Evolutionary conservation across 2,797 vertebrate genomes (phyloP).

Genomic region (Squalus acanthias): DNA sequence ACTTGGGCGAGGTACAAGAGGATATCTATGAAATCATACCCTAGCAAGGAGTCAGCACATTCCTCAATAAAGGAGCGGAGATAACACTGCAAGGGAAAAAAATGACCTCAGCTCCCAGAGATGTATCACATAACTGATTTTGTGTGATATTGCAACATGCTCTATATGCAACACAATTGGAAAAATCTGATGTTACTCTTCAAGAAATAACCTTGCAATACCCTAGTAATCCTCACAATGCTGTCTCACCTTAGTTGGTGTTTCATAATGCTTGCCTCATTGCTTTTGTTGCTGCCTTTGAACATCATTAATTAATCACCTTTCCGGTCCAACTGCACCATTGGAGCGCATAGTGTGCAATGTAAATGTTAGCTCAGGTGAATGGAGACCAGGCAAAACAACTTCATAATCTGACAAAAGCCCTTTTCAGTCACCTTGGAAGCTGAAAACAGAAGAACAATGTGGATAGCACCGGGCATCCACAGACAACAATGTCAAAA

Average conservation of each 20-base stretch:
- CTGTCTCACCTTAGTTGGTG: not conserved
- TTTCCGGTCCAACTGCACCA: not conserved
- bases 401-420: not conserved
- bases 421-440: too few relatives aligned
- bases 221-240: not conserved
- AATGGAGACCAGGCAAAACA: not conserved
- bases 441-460: too few relatives aligned
- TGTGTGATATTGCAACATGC: not conserved
- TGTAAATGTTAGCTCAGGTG: not conserved
- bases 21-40: too few relatives aligned
- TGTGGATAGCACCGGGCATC: too few relatives aligned
- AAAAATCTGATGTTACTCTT: not conserved
- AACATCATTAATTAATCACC: not conserved
- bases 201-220: not conserved
- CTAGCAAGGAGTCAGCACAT: not conserved
- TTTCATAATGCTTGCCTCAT: not conserved
- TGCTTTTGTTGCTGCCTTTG: not conserved
- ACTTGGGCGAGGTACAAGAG: not conserved
- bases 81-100: not conserved
- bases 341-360: not conserved
- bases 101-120: not conserved
- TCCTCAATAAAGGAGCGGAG: not conserved
- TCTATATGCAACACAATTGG: not conserved
- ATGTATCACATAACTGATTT: not conserved
- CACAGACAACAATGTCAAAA: too few relatives aligned